Evolutionary conservation across 2,888 invertebrate genomes (phyloP), one percentile per base, ranked within the genome.

Genomic region (Lasioglossum pauxillum): DNA sequence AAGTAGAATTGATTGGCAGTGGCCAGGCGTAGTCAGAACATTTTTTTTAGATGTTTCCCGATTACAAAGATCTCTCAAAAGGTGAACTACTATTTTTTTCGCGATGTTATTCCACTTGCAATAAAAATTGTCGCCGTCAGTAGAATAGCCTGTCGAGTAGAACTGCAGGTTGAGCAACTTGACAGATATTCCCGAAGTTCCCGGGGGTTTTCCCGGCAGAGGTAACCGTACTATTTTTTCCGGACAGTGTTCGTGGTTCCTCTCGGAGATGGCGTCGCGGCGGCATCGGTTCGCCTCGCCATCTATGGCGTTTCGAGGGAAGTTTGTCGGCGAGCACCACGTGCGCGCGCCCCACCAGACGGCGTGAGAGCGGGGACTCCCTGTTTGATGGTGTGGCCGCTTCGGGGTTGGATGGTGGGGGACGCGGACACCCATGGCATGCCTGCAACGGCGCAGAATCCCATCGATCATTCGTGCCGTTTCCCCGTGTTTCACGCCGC

Each of bases 381-480:
- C 76, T 19, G 64, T 72, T 77, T 38, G 75, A 69, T 77, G 72
- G 86, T 84, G 88, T 88, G 88, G 64, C 64, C 76, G 82, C 81
- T 88, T 85, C 82, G 83, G 85, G 77, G 80, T 87, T 78, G 77
- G 64, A 19, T 73, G 80, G 93, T 93, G 93, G 92, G 92, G 93
- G 73, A 78, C 72, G 35, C 38, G 83, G 91, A 93, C 95, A 95
- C 94, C 95, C 95, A 89, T 95, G 95, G 95, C 89, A 91, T 93
- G 94, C 93, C 92, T 88, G 91, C 92, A 90, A 94, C 93, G 91
- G 95, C 95, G 95, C 95, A 95, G 95, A 95, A 95, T 95, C 95
- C 93, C 95, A 95, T 95, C 95, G 95, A 95, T 95, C 95, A 95
- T 95, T 94, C 93, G 89, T 90, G 90, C 91, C 93, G 94, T 95